Evolutionary conservation across 2,797 vertebrate species (phyloP).

Genomic region (Dromococcyx pavoninus): DNA sequence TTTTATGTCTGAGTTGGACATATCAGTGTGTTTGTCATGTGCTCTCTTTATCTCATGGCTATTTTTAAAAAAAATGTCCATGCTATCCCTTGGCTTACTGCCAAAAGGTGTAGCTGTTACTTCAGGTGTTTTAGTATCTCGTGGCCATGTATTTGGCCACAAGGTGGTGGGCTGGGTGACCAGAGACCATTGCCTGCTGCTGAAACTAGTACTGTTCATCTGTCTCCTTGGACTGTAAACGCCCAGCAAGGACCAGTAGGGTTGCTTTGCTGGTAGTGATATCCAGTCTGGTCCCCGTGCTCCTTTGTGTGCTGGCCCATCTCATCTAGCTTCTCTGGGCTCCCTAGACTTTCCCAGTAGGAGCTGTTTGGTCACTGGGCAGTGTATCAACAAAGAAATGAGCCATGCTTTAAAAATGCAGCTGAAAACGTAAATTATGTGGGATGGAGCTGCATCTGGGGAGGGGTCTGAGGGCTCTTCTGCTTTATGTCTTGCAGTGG

Average conservation of each 20-base stretch:
- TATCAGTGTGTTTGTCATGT: too few relatives aligned
- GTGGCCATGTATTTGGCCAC: rapidly evolving
- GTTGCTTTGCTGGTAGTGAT: rapidly evolving
- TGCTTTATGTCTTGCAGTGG: background rate
- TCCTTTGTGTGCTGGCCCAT: background rate
- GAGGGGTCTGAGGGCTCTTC: background rate
- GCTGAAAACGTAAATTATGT: rapidly evolving
- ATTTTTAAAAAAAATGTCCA: background rate
- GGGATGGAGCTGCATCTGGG: background rate
- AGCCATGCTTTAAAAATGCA: background rate
- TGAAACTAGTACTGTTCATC: rapidly evolving
- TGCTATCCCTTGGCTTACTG: background rate
- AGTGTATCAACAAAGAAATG: background rate
- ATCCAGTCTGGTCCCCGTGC: background rate
- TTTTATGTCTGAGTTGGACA: rapidly evolving
- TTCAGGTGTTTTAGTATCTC: background rate
- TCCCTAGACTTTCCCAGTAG: background rate
- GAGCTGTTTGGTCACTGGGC: background rate
- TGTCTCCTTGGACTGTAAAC: background rate
- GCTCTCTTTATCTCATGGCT: background rate
- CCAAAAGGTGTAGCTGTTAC: background rate
- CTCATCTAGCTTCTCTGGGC: background rate
- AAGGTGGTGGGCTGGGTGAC: background rate
- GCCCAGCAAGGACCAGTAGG: background rate
- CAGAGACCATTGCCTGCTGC: background rate